Conservation (phyloP, 2,888 invertebrate genomes). For the Leucoma salicis region DNA sequence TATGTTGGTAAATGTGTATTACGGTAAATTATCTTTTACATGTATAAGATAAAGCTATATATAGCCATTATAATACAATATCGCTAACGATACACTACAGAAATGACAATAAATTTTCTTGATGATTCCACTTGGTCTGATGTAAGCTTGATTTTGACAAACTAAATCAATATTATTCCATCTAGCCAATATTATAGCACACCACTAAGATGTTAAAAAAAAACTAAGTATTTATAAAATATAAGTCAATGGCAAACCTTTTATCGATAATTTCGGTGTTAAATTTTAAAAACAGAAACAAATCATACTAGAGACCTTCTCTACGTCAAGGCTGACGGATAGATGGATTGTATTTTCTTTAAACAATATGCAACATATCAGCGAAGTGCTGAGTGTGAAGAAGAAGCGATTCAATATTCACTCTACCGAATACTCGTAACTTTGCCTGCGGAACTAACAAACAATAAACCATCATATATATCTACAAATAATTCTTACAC, state of each 20-base stretch:
- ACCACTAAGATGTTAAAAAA: slow-evolving; percentile 34
- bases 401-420: slow-evolving; percentile 27
- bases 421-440: slow-evolving; percentile 22
- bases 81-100: neutral
- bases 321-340: slow-evolving; percentile 30
- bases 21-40: slow-evolving; percentile 26
- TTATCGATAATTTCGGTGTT: slow-evolving; percentile 25
- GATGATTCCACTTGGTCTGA: slow-evolving; percentile 6
- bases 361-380: slow-evolving; percentile 34
- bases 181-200: slow-evolving; percentile 17
- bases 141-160: slow-evolving; percentile 29
- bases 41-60: neutral
- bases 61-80: neutral
- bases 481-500: slow-evolving; percentile 13
- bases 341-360: slow-evolving; percentile 32
- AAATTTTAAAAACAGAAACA: slow-evolving; percentile 26
- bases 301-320: slow-evolving; percentile 25
- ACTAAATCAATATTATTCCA: slow-evolving; percentile 20
- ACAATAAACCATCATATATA: slow-evolving; percentile 8
- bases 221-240: slow-evolving; percentile 26
- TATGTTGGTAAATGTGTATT: slow-evolving; percentile 45
- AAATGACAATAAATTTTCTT: neutral
- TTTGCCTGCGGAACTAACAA: slow-evolving; percentile 8
- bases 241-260: slow-evolving; percentile 30
- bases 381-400: no score